These are phyloP conservation scores for Coturnix japonica DNA, from an alignment of 2,113 vertebrate genomes.

Conservation along the genomic window DNA sequence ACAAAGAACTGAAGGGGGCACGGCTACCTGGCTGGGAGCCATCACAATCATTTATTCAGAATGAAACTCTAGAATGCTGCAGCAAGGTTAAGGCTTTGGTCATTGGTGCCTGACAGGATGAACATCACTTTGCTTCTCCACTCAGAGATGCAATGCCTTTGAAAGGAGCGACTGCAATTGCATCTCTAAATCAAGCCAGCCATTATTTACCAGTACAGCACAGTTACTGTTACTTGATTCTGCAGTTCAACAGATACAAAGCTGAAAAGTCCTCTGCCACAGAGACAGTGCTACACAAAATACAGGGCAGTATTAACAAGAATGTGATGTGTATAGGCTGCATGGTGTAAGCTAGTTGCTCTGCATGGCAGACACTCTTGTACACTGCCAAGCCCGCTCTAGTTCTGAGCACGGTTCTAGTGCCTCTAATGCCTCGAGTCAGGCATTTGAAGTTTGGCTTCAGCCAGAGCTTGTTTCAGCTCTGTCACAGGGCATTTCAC, in stretches of 20 bases:
- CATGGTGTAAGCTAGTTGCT: background rate
- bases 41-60: background rate
- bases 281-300: background rate
- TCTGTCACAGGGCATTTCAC: background rate
- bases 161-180: background rate
- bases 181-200: background rate
- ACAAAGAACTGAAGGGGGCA: background rate
- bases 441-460: background rate
- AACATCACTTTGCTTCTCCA: background rate
- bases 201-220: background rate
- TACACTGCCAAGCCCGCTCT: background rate
- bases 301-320: background rate
- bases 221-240: background rate
- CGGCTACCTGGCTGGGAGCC: background rate
- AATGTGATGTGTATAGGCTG: background rate
- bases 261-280: background rate
- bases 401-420: background rate
- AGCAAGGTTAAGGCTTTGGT: background rate
- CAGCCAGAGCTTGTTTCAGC: background rate
- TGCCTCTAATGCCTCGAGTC: background rate
- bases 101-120: background rate
- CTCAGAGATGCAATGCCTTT: background rate
- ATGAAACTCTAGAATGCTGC: background rate
- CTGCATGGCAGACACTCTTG: no score
- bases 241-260: background rate